Evolutionary conservation across 2,888 invertebrate genomes (phyloP), one percentile per base, ranked within the genome.

Genomic region (Adineta ricciae): DNA sequence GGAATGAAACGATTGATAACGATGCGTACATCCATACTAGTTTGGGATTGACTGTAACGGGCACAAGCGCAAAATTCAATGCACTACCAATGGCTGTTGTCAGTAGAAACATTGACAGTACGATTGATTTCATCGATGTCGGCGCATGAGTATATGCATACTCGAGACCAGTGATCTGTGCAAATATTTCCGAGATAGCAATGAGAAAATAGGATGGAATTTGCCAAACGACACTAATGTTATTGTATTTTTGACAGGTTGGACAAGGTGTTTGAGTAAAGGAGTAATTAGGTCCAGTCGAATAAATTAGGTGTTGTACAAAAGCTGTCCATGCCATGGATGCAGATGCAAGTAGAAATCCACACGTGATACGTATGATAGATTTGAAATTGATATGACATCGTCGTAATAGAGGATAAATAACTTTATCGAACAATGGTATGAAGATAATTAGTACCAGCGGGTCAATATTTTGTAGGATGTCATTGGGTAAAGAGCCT

Each of bases 71-170:
- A 82, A 46, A 5, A 32, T 24, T 32, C 8, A 82, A 32, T 27
- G 83, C 83, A 32, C 36, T 32, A n/a, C 83, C 83, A 38, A 83
- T 50, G 3, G 83, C 83, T 27, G 46, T 38, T 46, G 83, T 83
- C 14, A 83, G 38, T 83, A 83, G 27, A 36, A 49, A 83, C 2
- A 94, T 93, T 0, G 97, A 96, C 90, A 95, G 94, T 83, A 98
- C 90, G 0, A 99, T 94, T 0, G 97, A 95, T 90, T 97, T 98
- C 97, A 98, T 97, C 87, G 93, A 94, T 8, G 92, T 90, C 0
- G 97, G 96, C 0, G 97, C 95, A 90, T 94, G 95, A 0, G 96
- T 95, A 90, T 96, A 98, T 0, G 97, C 95, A 91, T 98, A 98
- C 89, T 96, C 95, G 41, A 98, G 91, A 0, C 97, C 97, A 0